Base-by-base conservation (phyloP, 2,113 vertebrate species). In the Pygoscelis antarcticus region DNA sequence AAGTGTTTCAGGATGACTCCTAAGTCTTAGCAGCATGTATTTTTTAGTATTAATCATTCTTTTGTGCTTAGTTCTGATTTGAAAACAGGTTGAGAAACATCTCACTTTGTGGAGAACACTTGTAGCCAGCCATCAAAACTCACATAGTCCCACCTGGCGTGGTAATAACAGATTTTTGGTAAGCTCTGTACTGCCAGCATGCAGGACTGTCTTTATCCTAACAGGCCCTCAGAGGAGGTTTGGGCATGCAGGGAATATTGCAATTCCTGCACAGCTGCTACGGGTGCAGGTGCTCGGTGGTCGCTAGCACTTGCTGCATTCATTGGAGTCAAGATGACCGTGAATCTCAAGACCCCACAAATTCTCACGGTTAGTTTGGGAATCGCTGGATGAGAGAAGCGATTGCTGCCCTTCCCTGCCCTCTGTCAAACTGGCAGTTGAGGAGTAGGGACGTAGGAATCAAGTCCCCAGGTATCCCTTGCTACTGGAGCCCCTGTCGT, bases 91-190 rank as follows among this genome's bases (percentile, higher is more conserved):
- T 61, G 36, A 22, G 90, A 55, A 85, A 18, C 64, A 47, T 85
- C 64, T 81, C 11, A 2, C 9, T 3, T n/a, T 51, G 42, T 60
- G 40, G 64, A 77, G 40, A 49, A 14, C 23, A 16, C 32, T 27
- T 26, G 20, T 55, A 70, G 47, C 32, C 44, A 71, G 34, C 46
- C 12, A 6, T 77, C 70, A 54, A 10, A 77, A 14, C 46, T 71
- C 58, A 23, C 8, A 1, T 7, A 30, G 34, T 74, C 42, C 22
- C 30, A 10, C 36, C 47, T 61, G 58, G 38, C 0, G 0, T 34
- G 38, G 46, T n/a, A 34, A 18, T n/a, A 44, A 36, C 27, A 26
- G 29, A 21, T 80, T 69, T 70, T 75, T 42, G 16, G 5, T 68
- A 42, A 60, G 20, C 16, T 17, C 14, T 4, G 27, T 9, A 18